Evolutionary conservation across 2,888 invertebrate genomes (phyloP), one percentile per base, ranked within the genome.

Genomic region (Eulithis prunata): DNA sequence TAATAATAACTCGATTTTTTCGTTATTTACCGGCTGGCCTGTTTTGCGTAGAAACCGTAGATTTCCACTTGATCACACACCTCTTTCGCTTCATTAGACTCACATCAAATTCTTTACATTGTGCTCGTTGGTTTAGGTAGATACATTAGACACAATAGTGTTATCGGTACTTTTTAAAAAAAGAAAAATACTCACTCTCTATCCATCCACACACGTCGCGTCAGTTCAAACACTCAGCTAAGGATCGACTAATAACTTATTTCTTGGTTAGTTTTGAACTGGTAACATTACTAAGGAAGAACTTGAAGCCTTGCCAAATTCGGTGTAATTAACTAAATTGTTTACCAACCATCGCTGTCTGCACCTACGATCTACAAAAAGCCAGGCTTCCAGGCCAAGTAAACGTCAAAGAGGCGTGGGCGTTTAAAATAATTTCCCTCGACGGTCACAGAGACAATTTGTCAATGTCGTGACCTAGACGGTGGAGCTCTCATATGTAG

Each of bases 391-490:
- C 51, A 54, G 49, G 49, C 49, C 13, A 45, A 63, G 46, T 55
- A 13, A 32, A 52, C 43, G 53, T 52, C 63, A 65, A 47, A 68
- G 64, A 63, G 71, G 73, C 76, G 64, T 65, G 71, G 78, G 76
- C 79, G 74, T 79, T 85, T 84, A 78, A 82, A 81, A 85, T 85
- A 83, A 85, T 83, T 84, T 83, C 82, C 81, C 85, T 74, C 69
- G 83, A 77, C 77, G 77, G 78, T 70, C 54, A 53, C 71, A 65
- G 52, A 71, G 70, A 75, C 75, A 81, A 86, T 86, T 86, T 86
- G 82, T 86, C 85, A 86, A 83, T 73, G 83, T 86, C 84, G 71
- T 49, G 54, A 63, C 56, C 66, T 53, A 57, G 49, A 68, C 70
- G 64, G 12, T 21, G 45, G 49, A 54, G 47, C 57, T 61, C 73